Evolutionary conservation across 2,113 vertebrate species (phyloP), one percentile per base, ranked within the genome.

Genomic region (Pantherophis guttatus): DNA sequence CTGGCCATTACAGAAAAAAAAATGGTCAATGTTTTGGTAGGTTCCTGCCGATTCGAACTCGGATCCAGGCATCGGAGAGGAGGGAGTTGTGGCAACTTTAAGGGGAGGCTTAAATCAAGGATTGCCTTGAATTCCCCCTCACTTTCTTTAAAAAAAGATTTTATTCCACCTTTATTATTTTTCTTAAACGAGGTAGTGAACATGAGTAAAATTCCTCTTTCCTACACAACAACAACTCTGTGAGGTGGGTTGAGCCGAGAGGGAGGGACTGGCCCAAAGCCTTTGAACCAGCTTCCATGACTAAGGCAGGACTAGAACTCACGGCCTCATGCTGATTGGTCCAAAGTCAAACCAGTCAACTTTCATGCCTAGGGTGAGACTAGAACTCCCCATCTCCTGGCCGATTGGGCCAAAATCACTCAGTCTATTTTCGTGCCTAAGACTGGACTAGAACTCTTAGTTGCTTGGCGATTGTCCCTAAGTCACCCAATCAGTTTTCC

Each of bases 361-460:
- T 57, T 57, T 57, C 58, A 9, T 62, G 58, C 8, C 58, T 26
- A 62, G 8, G 23, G 58, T 3, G 24, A 1, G 59, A 62, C 26
- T 13, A 29, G 26, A 65, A 65, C 26, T 65, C 10, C 58, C 8
- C 3, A 4, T 65, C 11, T 0, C 11, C 62, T n/a, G 11, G 10
- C 0, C 0, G 11, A 29, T n/a, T 65, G 26, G 26, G 26, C 3
- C 24, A 5, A 65, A 65, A 1, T 29, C 10, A 29, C 3, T 10
- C 59, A 26, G 26, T 12, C 8, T 24, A 0, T 59, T 65, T 65
- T 29, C 3, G 0, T n/a, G 11, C 11, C 12, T 65, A 13, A n/a
- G 4, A 26, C 1, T 1, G 1, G 11, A 12, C 62, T 65, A n/a
- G 62, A 65, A 29, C 23, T 59, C 58, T 24, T 0, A 9, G 24